Percentiles rank a stretch among this genome's conserved stretches.
Evolutionary conservation across 1,140 invertebrate genomes (phyloP).

Genomic region (Rhopalosiphum padi): DNA sequence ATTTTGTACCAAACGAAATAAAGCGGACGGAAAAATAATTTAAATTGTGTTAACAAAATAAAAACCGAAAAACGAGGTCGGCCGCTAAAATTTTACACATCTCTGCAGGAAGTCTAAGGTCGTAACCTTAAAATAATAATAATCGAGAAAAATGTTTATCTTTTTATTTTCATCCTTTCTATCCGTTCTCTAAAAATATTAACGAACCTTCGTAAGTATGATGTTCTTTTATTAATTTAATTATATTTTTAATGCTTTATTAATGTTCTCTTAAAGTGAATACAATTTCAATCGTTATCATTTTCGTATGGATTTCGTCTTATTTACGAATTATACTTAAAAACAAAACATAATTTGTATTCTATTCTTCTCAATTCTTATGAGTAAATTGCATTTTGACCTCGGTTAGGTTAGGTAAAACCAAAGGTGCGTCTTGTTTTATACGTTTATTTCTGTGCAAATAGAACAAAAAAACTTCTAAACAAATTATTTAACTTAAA

Average conservation of each 20-base stretch:
- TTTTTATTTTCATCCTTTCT: neutral
- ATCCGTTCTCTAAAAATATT: neutral
- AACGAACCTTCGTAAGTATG: neutral
- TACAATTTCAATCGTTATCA: neutral
- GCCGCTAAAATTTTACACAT: conserved; percentile 9
- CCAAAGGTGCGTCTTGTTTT: neutral
- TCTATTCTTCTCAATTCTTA: neutral
- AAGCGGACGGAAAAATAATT: conserved; percentile 26
- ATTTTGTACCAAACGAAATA: conserved; percentile 42
- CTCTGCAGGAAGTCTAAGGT: conserved; percentile 14
- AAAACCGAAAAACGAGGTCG: conserved; percentile 52
- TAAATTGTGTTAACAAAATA: conserved; percentile 33
- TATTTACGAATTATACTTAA: neutral
- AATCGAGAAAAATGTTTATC: neutral
- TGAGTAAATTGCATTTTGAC: neutral
- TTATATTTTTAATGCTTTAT: neutral
- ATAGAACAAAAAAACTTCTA: neutral
- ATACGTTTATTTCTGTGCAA: neutral
- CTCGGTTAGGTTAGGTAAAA: neutral
- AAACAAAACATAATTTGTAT: neutral
- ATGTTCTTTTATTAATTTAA: neutral
- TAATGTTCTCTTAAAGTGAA: neutral
- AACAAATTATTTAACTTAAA: neutral
- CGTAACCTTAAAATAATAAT: conserved; percentile 42
- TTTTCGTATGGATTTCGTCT: neutral